Evolutionary conservation across 2,113 vertebrate species (phyloP), one percentile per base, ranked within the genome.

Genomic region (Numenius arquata): DNA sequence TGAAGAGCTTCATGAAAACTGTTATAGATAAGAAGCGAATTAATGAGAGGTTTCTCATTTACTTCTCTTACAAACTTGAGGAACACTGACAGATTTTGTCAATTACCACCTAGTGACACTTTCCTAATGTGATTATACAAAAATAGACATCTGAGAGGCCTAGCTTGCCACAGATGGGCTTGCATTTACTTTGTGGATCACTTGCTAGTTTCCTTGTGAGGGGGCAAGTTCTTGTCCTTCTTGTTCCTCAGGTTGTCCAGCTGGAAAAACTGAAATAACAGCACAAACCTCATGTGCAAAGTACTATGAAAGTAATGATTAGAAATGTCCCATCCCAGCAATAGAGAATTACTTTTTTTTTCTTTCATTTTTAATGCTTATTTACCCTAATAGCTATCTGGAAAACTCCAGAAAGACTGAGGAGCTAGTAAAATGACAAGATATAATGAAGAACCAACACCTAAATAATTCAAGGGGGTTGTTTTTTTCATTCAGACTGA

Each of bases 21-120:
- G 8, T n/a, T 93, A 29, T 20, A 4, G 0, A 61, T 79, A 48
- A 85, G 73, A 93, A 89, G 48, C 14, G 38, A 76, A 34, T 92
- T 79, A 93, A 74, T 1, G 2, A 38, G 34, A 62, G 15, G 9
- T 8, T 94, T 93, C 67, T 80, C 50, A 59, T 89, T 92, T 90
- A 59, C 23, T 91, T 25, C 26, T 73, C 61, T n/a, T 67, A 67
- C 18, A 77, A 82, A 76, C 21, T 65, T 79, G 25, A 88, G 74
- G 38, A 90, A 70, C 32, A 45, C 30, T 66, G 67, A 79, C 59
- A 95, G 53, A 94, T 88, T 95, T 94, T 93, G 41, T 72, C 70
- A 87, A 8, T 87, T 93, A 73, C 71, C 53, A 73, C 41, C 62
- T 66, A 90, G 71, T 79, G 66, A 88, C 45, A 50, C n/a, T 62